Percentiles rank a stretch among this genome's conserved stretches.
phyloP scores from a whole-genome alignment of 1,140 invertebrate genomes.

The Nixonia krombeini region DNA sequence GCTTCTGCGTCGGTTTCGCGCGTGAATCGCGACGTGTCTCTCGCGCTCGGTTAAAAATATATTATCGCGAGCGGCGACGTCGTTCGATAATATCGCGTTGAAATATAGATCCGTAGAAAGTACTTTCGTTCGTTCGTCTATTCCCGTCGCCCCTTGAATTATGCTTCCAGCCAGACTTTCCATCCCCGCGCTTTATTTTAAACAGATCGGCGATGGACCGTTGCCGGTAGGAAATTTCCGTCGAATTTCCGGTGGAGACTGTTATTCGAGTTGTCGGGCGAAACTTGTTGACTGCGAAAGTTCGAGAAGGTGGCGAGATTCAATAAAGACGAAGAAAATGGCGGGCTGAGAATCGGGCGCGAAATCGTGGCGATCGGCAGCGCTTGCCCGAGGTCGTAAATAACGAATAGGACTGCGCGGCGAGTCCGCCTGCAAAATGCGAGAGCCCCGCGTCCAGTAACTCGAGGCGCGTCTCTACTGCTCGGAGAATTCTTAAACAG shows the following conservation, averaged over 20 bases:
- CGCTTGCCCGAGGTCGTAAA: background rate
- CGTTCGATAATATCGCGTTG: conserved; percentile 25
- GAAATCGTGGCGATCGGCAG: background rate
- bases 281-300: too few species aligned
- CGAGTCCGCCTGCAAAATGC: background rate
- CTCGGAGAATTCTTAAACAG: conserved; percentile 53
- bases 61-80: conserved; percentile 25
- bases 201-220: too few species aligned
- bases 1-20: conserved; percentile 29
- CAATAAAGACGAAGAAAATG: background rate
- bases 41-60: conserved; percentile 30
- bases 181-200: background rate
- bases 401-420: background rate
- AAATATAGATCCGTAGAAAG: conserved; percentile 34
- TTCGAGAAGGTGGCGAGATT: too few species aligned
- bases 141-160: conserved; percentile 18
- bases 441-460: too few species aligned
- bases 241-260: background rate
- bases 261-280: background rate
- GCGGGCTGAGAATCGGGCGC: background rate
- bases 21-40: conserved; percentile 21
- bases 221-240: too few species aligned
- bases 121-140: conserved; percentile 29
- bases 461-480: conserved; percentile 1
- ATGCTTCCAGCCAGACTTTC: background rate